Conservation (phyloP, 2,797 vertebrate species). For the Morelia viridis region DNA sequence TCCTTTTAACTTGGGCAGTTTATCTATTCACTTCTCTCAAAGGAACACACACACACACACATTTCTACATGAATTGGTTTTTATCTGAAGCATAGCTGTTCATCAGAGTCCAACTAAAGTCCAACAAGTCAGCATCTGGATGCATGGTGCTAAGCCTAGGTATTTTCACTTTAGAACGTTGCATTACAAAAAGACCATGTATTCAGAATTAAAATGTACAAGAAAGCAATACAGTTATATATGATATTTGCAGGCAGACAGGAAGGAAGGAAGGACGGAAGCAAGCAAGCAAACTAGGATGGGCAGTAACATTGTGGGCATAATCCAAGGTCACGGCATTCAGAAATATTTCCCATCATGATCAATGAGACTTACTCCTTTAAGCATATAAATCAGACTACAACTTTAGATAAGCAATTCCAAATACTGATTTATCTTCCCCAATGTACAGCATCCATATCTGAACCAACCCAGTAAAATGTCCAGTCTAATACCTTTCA, state of each 20-base stretch:
- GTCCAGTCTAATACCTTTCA: not conserved
- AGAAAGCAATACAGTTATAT: not conserved
- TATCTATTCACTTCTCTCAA: slow-evolving; percentile 75
- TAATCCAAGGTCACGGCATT: not conserved
- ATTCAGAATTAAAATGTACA: not conserved
- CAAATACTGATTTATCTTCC: not conserved
- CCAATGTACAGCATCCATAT: not conserved
- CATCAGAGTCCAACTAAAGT: slow-evolving; percentile 48
- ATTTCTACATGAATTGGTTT: slow-evolving; percentile 73
- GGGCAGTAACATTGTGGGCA: not conserved
- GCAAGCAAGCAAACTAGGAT: too few species aligned
- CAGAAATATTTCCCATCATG: not conserved
- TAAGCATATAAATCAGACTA: not conserved
- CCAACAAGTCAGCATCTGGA: slow-evolving; percentile 50
- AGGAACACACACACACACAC: slow-evolving; percentile 69
- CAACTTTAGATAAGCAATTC: not conserved
- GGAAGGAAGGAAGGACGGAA: not conserved
- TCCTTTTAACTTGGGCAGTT: slow-evolving; percentile 83
- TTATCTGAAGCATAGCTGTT: slow-evolving; percentile 57
- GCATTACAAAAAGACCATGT: not conserved
- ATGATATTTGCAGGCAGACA: not conserved
- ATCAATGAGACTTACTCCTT: not conserved
- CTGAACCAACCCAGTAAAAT: not conserved
- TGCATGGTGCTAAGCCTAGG: slow-evolving; percentile 7
- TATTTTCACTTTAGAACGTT: not conserved